A percentile compares a stretch with the other conserved stretches of the same genome.
Evolutionary conservation across 2,113 vertebrate species (phyloP).

Genomic region (Petaurus breviceps): DNA sequence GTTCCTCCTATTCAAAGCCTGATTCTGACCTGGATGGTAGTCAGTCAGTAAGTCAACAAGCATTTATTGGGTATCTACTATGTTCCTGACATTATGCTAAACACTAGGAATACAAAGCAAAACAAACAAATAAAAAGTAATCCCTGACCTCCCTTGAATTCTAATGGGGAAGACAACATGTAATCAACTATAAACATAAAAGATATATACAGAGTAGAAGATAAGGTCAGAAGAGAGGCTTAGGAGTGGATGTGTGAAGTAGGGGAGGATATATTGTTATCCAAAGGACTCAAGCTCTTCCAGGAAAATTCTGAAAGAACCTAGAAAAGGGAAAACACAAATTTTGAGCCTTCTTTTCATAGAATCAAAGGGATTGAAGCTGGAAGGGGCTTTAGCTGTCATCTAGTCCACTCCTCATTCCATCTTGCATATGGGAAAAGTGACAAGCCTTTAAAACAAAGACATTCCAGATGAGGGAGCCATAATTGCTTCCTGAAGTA

Average conservation of each 20-base stretch:
- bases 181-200: background rate
- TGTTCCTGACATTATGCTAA: background rate
- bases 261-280: background rate
- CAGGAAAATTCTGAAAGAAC: background rate
- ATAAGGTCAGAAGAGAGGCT: background rate
- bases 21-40: background rate
- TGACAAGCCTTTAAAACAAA: background rate
- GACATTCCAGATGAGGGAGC: background rate
- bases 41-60: background rate
- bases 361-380: background rate
- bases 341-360: background rate
- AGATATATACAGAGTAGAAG: background rate
- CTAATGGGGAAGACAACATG: background rate
- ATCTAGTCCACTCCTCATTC: background rate
- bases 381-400: background rate
- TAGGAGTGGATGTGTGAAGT: background rate
- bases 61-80: background rate
- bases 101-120: background rate
- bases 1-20: background rate
- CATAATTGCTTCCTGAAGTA: background rate
- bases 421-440: background rate
- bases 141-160: background rate
- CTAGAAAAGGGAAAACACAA: background rate
- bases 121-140: background rate
- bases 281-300: background rate